Evolutionary conservation across 1,140 invertebrate species (phyloP), one percentile per base, ranked within the genome.

Genomic region (Drosophila kikkawai): DNA sequence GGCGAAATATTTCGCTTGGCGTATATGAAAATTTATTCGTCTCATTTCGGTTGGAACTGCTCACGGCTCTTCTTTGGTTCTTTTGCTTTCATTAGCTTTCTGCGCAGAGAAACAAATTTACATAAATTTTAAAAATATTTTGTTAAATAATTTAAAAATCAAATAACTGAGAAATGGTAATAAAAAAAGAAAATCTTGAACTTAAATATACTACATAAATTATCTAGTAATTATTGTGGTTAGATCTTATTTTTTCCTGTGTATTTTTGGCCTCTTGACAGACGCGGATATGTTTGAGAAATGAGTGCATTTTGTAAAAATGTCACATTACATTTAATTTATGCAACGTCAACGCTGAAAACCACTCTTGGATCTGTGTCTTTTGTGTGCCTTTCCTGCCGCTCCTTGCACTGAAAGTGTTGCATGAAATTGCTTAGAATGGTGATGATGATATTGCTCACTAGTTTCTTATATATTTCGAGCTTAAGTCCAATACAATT

Each of bases 311-410:
- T 92, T 92, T 92, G 91, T 92, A 82, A 91, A 92, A 91, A 92
- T 88, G 91, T 92, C 91, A 92, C 91, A 92, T 92, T 92, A 92
- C 84, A 92, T 92, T 88, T 88, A 92, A 92, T 91, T 92, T 92
- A 92, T 91, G 91, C 82, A 78, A 55, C 76, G 77, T 55, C 80
- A 74, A 69, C 65, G 65, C 66, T 65, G 65, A 83, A 80, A 67
- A 48, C 42, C 77, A 63, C 45, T 79, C 47, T 12, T 17, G 29
- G 47, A 60, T 69, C 36, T 75, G 50, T 44, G 36, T 36, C 61
- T 51, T 55, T 59, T 81, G 29, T 39, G 36, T 64, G 59, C 37
- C 22, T 56, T 42, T 39, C 63, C 26, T 26, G 26, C 26, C 4
- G 26, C 26, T 29, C 26, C 26, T 45, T 51, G 55, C 50, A 73